These are phyloP conservation scores for Spodoptera exigua DNA, from an alignment of 2,888 invertebrate genomes.

Conservation along the genomic window DNA sequence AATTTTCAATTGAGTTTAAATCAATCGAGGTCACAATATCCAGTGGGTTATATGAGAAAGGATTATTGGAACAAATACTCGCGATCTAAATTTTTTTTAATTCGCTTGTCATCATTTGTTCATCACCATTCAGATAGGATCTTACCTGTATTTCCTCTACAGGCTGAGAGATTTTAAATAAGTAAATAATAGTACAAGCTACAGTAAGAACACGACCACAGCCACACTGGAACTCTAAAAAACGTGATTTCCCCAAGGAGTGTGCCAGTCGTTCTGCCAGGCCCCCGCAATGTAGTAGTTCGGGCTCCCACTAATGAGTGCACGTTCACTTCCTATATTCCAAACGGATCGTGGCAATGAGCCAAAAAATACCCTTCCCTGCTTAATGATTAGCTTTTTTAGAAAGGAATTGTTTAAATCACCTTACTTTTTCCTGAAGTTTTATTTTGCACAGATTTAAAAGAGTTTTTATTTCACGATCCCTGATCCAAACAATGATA, in stretches of 20 bases:
- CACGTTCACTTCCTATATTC: slow-evolving; percentile 39
- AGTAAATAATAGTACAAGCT: neutral
- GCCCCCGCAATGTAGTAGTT: slow-evolving; percentile 17
- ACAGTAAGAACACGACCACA: neutral
- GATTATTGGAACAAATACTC: too few relatives aligned
- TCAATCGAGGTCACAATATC: too few relatives aligned
- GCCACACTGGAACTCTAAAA: slow-evolving; percentile 25
- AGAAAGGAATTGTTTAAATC: neutral
- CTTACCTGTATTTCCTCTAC: neutral
- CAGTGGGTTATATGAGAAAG: too few relatives aligned
- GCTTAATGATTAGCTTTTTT: slow-evolving; percentile 5
- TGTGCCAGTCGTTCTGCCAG: slow-evolving; percentile 17
- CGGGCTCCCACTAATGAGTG: slow-evolving; percentile 34
- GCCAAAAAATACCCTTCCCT: slow-evolving; percentile 23
- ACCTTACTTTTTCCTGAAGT: too few relatives aligned
- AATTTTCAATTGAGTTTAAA: too few relatives aligned
- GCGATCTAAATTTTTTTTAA: too few relatives aligned
- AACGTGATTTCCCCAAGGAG: slow-evolving; percentile 44
- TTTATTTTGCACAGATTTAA: too few relatives aligned
- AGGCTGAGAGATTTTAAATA: neutral
- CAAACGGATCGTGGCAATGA: slow-evolving; percentile 33
- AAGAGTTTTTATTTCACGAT: too few relatives aligned
- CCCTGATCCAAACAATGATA: too few relatives aligned
- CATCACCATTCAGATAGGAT: too few relatives aligned
- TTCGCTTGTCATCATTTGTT: too few relatives aligned